A percentile compares a stretch with the other conserved stretches of the same genome.
phyloP scores from a whole-genome alignment of 2,113 vertebrate genomes.

The Odobenus rosmarus region DNA sequence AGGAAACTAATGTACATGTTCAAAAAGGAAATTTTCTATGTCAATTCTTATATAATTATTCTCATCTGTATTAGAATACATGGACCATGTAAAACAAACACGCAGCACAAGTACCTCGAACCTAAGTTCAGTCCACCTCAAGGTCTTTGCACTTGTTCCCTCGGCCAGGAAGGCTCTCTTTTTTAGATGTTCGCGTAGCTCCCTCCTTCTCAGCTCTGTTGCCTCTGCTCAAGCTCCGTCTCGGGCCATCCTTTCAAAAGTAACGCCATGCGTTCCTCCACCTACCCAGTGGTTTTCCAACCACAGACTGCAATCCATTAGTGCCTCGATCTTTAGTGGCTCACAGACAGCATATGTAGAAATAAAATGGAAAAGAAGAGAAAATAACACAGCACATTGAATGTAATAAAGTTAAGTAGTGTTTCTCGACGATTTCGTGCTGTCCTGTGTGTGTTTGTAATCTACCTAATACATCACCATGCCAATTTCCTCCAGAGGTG shows the following conservation, averaged over 20 bases:
- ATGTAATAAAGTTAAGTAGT: background rate
- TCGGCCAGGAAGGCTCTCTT: background rate
- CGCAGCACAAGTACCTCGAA: background rate
- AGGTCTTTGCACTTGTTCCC: background rate
- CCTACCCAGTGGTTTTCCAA: background rate
- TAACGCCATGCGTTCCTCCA: rapidly evolving
- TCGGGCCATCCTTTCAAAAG: background rate
- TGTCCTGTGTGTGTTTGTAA: background rate
- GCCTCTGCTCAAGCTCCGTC: background rate
- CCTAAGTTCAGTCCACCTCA: background rate
- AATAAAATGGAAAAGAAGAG: background rate
- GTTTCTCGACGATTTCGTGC: background rate
- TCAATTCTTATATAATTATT: background rate
- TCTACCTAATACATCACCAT: background rate
- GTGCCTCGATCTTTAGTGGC: background rate
- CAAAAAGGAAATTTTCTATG: background rate
- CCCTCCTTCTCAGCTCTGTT: background rate
- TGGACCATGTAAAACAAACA: too few species aligned
- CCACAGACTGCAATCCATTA: background rate
- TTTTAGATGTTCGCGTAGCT: background rate
- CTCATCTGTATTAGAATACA: background rate
- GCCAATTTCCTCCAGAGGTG: background rate
- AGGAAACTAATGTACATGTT: background rate
- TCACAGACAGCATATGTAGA: background rate
- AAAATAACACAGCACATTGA: background rate